These are phyloP conservation scores for Andrena dorsata DNA, from an alignment of 2,888 invertebrate species.

Conservation along the genomic window DNA sequence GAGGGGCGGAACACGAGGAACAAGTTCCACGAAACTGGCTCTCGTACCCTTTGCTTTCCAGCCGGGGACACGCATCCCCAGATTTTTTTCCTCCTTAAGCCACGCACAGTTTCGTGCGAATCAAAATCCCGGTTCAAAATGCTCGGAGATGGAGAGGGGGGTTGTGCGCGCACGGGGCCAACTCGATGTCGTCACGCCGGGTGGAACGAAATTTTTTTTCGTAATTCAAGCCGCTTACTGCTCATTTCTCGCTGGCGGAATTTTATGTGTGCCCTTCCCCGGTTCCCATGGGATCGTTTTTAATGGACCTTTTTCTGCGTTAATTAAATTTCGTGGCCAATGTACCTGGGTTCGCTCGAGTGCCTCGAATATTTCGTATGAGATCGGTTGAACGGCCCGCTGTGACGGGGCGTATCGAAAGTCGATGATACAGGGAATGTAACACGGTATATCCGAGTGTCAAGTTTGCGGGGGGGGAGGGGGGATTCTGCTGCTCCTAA, in stretches of 20 bases:
- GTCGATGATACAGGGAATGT: conserved; percentile 41
- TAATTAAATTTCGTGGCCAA: conserved; percentile 55
- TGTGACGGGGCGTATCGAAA: conserved; percentile 56
- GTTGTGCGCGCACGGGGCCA: neutral
- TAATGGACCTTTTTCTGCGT: conserved; percentile 60
- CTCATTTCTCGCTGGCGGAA: conserved; percentile 40
- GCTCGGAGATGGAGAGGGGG: no score
- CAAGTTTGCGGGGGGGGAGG: neutral
- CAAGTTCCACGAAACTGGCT: conserved; percentile 56
- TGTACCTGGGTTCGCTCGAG: conserved; percentile 41
- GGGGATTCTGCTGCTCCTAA: conserved; percentile 15
- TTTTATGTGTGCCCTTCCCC: conserved; percentile 56
- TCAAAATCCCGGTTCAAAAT: neutral
- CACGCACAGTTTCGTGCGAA: neutral
- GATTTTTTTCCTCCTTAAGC: neutral
- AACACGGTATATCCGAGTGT: conserved; percentile 12
- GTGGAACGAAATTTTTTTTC: conserved; percentile 35
- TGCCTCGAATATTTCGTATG: conserved; percentile 54
- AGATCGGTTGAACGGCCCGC: conserved; percentile 34
- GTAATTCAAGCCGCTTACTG: no score
- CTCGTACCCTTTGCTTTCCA: conserved; percentile 36
- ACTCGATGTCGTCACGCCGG: neutral
- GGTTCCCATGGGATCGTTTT: conserved; percentile 49
- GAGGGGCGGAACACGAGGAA: conserved; percentile 46
- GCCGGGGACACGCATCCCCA: neutral